Conservation (phyloP, 2,113 vertebrate genomes). For the Felis catus region F.catus_Fca126_mat1.0 CM031412.1:73079501-73080000, state of each 20-base stretch:
- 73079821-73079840: background rate
- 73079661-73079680: constrained; percentile 7
- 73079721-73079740: constrained; percentile 33
- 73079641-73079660: constrained; percentile 39
- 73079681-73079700: constrained; percentile 12
- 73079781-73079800: constrained; percentile 57
- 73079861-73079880: constrained; percentile 20
- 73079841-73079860: background rate
- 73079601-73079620: background rate
- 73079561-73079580: background rate
- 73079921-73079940: background rate
- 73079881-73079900: background rate
- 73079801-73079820: constrained; percentile 56
- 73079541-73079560: background rate
- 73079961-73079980: too few species aligned
- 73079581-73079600: background rate
- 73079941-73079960: background rate
- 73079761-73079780: constrained; percentile 58
- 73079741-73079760: constrained; percentile 61
- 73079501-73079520: background rate
- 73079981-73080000: background rate
- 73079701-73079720: constrained; percentile 62
- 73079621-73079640: constrained; percentile 38
- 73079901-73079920: background rate
- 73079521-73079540: background rate